phyloP scores from a whole-genome alignment of 2,113 vertebrate species.

The Prunella fulvescens region DNA sequence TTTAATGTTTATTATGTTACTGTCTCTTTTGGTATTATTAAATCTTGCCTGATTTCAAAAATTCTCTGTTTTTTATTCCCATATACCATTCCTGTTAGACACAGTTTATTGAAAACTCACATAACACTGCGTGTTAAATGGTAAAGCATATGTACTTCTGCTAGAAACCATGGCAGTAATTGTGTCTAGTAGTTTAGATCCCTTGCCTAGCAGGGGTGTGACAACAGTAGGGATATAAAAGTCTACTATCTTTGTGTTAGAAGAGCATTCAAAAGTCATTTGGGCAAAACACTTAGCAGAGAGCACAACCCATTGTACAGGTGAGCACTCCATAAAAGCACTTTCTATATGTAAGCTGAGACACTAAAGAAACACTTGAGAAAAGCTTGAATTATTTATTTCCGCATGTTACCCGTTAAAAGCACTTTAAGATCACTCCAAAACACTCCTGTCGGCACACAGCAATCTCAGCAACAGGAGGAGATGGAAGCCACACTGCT shows the following conservation, averaged over 20 bases:
- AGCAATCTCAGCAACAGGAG: constrained; percentile 15
- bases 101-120: neutral
- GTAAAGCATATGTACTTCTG: neutral
- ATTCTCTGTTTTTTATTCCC: neutral
- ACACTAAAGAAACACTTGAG: constrained; percentile 28
- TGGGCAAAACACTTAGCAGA: neutral
- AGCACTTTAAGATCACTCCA: constrained; percentile 38
- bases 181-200: neutral
- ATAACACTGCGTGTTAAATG: neutral
- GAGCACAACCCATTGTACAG: neutral
- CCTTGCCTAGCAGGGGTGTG: neutral
- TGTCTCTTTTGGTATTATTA: neutral
- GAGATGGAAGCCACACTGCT: neutral
- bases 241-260: neutral
- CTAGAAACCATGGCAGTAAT: neutral
- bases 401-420: constrained; percentile 48
- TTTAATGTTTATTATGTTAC: neutral
- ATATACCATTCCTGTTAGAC: neutral
- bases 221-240: neutral
- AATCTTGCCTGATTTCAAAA: neutral
- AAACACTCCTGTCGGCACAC: constrained; percentile 22
- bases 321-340: constrained; percentile 42
- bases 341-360: neutral
- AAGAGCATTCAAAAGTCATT: neutral
- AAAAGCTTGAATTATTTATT: constrained; percentile 66